Evolutionary conservation across 2,888 invertebrate genomes (phyloP), one percentile per base, ranked within the genome.

Genomic region (Drosophila mettleri): DNA sequence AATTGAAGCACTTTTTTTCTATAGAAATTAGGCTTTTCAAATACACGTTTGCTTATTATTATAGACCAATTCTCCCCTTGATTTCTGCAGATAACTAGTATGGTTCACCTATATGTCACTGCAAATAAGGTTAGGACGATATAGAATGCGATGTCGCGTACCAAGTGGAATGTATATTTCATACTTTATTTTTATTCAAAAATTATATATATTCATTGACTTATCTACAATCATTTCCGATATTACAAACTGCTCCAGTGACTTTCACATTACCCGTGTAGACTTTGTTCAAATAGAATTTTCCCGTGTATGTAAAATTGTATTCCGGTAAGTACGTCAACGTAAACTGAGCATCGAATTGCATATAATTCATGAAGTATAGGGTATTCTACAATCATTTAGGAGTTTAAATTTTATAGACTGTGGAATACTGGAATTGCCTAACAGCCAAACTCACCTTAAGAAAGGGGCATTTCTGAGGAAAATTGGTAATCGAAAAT

Each of bases 391-490:
- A 34, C 14, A 34, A 34, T n/a, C 9, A 45, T 16, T 20, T 22
- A 14, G 10, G n/a, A n/a, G n/a, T n/a, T n/a, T n/a, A n/a, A n/a
- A n/a, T n/a, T n/a, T n/a, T n/a, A n/a, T n/a, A n/a, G n/a, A n/a
- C n/a, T n/a, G n/a, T n/a, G n/a, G 24, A 20, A n/a, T 2, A n/a
- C n/a, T n/a, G n/a, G n/a, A n/a, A n/a, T n/a, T n/a, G n/a, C n/a
- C n/a, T n/a, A n/a, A n/a, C n/a, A 2, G 0, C 4, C 6, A 8
- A 34, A 22, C 76, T 60, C 33, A 78, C 78, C 31, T 2, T 14
- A 3, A 16, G 16, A n/a, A 67, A 64, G 0, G 80, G 80, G 43
- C 80, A 80, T 10, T 45, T 54, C 0, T 43, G 22, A 5, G 79
- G 66, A 33, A 72, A 60, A 39, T 78, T 80, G 8, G 49, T 62